These are phyloP conservation scores for Aphelocoma californica DNA, from an alignment of 2,797 vertebrate genomes.

Conservation along the genomic window DNA sequence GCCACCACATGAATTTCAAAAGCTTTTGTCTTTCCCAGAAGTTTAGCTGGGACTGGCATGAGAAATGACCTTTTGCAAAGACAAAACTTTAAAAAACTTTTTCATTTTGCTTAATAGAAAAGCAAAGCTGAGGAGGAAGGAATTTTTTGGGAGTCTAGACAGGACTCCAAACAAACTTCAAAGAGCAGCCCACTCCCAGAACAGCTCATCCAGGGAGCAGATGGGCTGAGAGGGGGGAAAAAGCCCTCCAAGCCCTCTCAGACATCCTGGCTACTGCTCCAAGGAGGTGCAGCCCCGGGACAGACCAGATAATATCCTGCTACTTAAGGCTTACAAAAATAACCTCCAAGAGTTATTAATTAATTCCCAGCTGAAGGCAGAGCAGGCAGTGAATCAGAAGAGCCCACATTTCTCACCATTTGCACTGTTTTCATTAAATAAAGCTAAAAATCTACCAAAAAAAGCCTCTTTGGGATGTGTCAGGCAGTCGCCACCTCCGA, in stretches of 20 bases:
- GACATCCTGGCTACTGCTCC: constrained; percentile 21
- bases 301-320: constrained; percentile 38
- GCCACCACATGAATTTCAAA: not conserved
- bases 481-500: not conserved
- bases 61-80: not conserved
- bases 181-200: not conserved
- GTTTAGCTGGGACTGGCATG: not conserved
- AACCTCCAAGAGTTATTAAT: not conserved
- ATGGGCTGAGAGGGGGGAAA: not conserved
- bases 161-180: constrained; percentile 55
- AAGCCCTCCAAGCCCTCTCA: not conserved
- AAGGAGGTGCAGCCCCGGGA: not conserved
- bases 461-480: not conserved
- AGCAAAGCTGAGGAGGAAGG: constrained; percentile 1
- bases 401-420: not conserved
- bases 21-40: not conserved
- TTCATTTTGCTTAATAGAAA: not conserved
- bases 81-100: not conserved
- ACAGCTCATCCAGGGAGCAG: constrained; percentile 11
- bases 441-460: not conserved
- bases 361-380: constrained; percentile 6
- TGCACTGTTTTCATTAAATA: not conserved
- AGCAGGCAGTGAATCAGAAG: not conserved
- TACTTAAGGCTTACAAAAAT: not conserved
- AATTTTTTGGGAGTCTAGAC: constrained; percentile 28